phyloP scores from a whole-genome alignment of 2,113 vertebrate species.

The Diadophis punctatus region DNA sequence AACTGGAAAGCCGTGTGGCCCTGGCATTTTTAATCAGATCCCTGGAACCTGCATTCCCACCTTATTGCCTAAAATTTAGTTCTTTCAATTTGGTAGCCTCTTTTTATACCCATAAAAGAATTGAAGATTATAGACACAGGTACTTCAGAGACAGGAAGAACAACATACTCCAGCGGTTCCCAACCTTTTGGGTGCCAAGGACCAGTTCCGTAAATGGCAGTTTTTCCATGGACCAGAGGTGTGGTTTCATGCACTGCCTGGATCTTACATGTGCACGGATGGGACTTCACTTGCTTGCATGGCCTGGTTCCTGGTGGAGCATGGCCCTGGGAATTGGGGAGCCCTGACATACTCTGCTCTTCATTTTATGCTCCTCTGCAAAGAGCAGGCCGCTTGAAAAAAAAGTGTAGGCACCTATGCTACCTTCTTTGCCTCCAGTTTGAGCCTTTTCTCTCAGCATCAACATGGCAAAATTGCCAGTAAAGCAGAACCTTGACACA shows the following conservation, averaged over 20 bases:
- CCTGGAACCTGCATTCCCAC: not conserved
- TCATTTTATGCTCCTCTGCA: not conserved
- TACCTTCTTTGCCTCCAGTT: not conserved
- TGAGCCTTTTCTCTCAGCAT: not conserved
- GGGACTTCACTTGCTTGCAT: too few relatives aligned
- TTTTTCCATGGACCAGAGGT: too few relatives aligned
- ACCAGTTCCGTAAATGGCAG: too few relatives aligned
- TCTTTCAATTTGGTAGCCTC: not conserved
- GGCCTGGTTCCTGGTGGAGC: too few relatives aligned
- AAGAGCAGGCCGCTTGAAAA: not conserved
- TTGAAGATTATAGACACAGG: not conserved
- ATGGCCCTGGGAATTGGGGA: too few relatives aligned
- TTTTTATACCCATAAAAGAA: not conserved
- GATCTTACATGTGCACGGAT: too few relatives aligned
- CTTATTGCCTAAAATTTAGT: not conserved
- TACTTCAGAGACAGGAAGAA: not conserved
- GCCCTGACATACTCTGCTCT: not conserved
- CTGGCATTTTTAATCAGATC: not conserved
- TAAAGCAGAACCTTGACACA: not conserved
- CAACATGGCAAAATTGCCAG: not conserved
- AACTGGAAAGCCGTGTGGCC: not conserved
- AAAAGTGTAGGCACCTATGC: not conserved
- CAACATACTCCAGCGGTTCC: not conserved
- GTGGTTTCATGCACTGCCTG: too few relatives aligned
- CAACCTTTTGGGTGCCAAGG: too few relatives aligned